Evolutionary conservation across 2,888 invertebrate genomes (phyloP), one percentile per base, ranked within the genome.

Genomic region (Parasteatoda lunata): DNA sequence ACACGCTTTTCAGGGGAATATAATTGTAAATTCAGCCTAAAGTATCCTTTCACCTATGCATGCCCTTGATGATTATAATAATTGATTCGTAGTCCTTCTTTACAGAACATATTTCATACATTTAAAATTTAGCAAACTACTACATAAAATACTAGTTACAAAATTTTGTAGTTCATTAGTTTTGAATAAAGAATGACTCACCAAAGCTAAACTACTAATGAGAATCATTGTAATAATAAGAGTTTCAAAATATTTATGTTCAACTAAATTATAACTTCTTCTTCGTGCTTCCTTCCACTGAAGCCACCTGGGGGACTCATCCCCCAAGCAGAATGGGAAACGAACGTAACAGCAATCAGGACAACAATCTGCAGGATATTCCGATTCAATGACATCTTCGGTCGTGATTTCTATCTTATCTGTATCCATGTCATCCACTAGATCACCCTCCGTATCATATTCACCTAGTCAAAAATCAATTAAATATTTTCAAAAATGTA

Each of bases 211-310:
- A 94, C 98, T 98, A 94, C 98, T 98, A 92, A 97, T 95, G 93
- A 98, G 94, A 93, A 99, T 99, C 97, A 98, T 98, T 91, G 97
- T 96, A 92, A 99, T 98, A 93, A 98, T 98, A 93, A 98, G 97
- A 91, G 97, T 98, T 94, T 99, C 99, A 93, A 99, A 99, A 94
- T 98, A 98, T 93, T 97, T 98, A 93, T 99, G 98, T 93, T 98
- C 98, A 92, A 98, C 98, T 91, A 98, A 94, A 93, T 95, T 95
- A 93, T 96, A 98, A 90, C 98, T 97, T 93, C 97, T 97, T 91
- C 96, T 95, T 91, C 98, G 94, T 90, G 97, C 94, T 93, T 96
- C 96, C 90, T 96, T 97, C 97, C 98, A 98, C 90, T 96, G 96
- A 92, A 97, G 96, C 96, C 98, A 98, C 93, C 97, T 96, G 7